Base-by-base conservation (phyloP, 2,797 vertebrate species). In the Denticeps clupeoides region DNA sequence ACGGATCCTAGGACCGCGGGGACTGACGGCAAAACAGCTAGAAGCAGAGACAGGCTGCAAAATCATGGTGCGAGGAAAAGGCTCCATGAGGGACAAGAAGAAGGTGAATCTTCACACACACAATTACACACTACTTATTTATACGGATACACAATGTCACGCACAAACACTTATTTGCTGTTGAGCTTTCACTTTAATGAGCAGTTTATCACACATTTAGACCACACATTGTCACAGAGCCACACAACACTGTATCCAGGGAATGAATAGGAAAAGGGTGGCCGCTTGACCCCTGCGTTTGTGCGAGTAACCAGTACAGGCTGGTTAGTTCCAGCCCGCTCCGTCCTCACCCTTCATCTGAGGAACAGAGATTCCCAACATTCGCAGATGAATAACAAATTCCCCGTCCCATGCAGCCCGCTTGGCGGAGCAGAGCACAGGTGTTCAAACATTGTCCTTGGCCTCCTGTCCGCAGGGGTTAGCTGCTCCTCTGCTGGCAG, bases 1-100 rank as follows among this genome's bases (percentile, higher is more conserved):
- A 67, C 79, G 91, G 75, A 94, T 94, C 69, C 84, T 94, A 73
- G 90, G 91, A 55, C 91, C 91, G 7, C 83, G 90, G 63, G 91
- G 91, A 67, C 82, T 94, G 62, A 94, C 91, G 26, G 90, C 90
- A 12, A 94, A 94, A 63, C 91, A 94, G 58, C 84, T 93, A 68
- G 91, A 94, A 65, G 87, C 90, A 47, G 91, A 94, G 80, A 93
- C 90, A 40, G 91, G 89, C 70, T 94, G 91, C 73, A 93, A 93
- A 73, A 94, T 94, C 73, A 94, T 93, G 91, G 91, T 94, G 64
- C 87, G 91, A 79, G 91, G 91, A 58, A 85, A 89, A 74, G 90
- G 91, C 62, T 93, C 90, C 47, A 94, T 94, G 91, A 87, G 91
- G 66, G 91, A 94, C 79, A 92, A 89, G 71, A 93, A 93, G 75